A percentile compares a stretch with the other conserved stretches of the same genome.
Evolutionary conservation across 2,888 invertebrate species (phyloP).

Genomic region (Schizotus pectinicornis): DNA sequence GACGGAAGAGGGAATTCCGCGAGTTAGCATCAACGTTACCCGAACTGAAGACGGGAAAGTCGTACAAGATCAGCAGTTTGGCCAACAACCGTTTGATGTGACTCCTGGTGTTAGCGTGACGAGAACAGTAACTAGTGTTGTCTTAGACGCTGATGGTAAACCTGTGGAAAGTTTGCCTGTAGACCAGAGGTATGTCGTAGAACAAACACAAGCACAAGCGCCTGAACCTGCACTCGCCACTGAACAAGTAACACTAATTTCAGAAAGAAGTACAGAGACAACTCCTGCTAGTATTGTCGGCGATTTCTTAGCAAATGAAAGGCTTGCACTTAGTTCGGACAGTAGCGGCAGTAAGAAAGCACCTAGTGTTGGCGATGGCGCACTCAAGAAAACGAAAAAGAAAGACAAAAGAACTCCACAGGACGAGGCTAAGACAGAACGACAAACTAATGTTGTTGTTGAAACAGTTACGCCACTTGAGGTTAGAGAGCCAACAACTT

Average conservation of each 20-base stretch:
- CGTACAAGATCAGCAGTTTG: constrained; percentile 54
- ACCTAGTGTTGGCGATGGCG: constrained; percentile 46
- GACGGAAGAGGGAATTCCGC: constrained; percentile 73
- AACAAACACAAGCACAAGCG: constrained; percentile 47
- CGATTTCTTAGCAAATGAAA: constrained; percentile 45
- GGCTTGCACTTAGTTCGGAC: constrained; percentile 41
- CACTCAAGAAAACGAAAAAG: constrained; percentile 40
- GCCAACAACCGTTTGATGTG: constrained; percentile 50
- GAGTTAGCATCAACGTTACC: constrained; percentile 72
- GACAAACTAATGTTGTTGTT: constrained; percentile 18
- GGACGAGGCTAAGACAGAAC: constrained; percentile 40
- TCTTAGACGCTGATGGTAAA: constrained; percentile 42
- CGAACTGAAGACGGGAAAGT: constrained; percentile 63
- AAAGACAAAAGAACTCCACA: constrained; percentile 41
- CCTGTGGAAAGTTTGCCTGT: constrained; percentile 34
- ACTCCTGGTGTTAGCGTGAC: constrained; percentile 37
- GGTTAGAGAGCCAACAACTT: background rate
- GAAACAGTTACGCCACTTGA: constrained; percentile 23
- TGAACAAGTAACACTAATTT: constrained; percentile 21
- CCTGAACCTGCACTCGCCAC: constrained; percentile 45
- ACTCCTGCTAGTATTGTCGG: constrained; percentile 27
- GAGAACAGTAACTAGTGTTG: constrained; percentile 38
- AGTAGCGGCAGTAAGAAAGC: constrained; percentile 49
- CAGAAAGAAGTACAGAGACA: constrained; percentile 30
- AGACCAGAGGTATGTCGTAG: constrained; percentile 56